Base-by-base conservation (phyloP, 2,888 invertebrate species). In the Agapetus fuscipes region DNA sequence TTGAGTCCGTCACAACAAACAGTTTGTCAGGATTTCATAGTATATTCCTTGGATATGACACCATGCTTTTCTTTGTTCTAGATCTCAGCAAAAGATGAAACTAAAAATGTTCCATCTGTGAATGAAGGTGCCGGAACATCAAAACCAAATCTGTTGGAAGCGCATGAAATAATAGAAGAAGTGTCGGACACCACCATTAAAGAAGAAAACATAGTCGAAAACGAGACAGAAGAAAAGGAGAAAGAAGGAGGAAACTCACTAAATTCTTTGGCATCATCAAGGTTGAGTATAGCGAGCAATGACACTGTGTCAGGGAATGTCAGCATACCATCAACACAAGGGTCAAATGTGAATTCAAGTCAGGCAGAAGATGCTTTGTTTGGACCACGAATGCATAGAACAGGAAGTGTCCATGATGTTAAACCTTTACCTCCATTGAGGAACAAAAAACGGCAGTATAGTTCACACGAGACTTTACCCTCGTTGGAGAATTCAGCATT, bases 381-480 rank as follows among this genome's bases (percentile, higher is more conserved):
- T 45, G 59, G 59, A 3, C 63, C 66, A 3, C 49, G 59, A 3
- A 52, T 70, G 34, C 66, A 66, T 52, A 58, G 70, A 51, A 61
- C 70, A 2, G 62, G 57, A 39, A 70, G 70, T 47, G 64, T 64
- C 1, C 61, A 58, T 48, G 65, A 68, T 41, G 50, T 70, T 20
- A 63, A 66, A 54, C 54, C 65, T 0, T 52, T 57, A 3, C 60
- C 62, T 24, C 67, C 69, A 17, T 50, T 64, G 1, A 56, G 62
- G 45, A 59, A 61, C 48, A 65, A 62, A 49, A 59, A 57, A 49
- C 57, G 65, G 37, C 66, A 69, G 39, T 70, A 62, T 40, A 60
- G 60, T 49, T 70, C 70, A 12, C 69, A 70, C 56, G 70, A 70
- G 57, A 59, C 64, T 34, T 53, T 70, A 37, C 52, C 58, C 5